Conservation (phyloP, 2,113 vertebrate genomes). For the Chaetodon trifascialis region DNA sequence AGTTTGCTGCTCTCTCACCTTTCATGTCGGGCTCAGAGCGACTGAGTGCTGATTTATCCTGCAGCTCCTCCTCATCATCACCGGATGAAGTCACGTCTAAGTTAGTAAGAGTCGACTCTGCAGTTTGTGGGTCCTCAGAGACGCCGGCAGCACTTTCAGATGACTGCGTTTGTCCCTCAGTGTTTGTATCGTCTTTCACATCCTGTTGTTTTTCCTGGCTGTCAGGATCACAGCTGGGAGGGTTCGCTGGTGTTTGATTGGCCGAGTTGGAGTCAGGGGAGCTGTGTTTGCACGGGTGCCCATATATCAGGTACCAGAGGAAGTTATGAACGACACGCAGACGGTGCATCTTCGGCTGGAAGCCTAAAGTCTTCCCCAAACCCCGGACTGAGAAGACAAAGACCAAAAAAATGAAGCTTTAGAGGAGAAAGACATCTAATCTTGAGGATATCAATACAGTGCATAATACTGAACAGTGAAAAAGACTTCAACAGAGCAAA, state of each 20-base stretch:
- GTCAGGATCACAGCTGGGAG: not conserved
- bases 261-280: not conserved
- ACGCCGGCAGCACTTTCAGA: not conserved
- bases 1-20: conserved; percentile 36
- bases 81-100: not conserved
- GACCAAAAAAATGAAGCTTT: not conserved
- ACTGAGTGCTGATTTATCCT: not conserved
- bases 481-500: not conserved
- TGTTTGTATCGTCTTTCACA: not conserved
- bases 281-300: conserved; percentile 81
- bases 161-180: too few relatives aligned
- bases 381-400: conserved; percentile 87
- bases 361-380: conserved; percentile 90
- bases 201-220: too few relatives aligned
- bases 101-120: not conserved
- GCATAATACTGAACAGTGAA: not conserved
- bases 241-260: not conserved
- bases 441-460: not conserved
- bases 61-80: conserved; percentile 51
- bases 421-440: not conserved
- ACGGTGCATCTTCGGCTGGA: conserved; percentile 97
- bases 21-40: conserved; percentile 20
- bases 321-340: conserved; percentile 89
- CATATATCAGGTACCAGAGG: conserved; percentile 94
- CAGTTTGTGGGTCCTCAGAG: not conserved